Evolutionary conservation across 2,113 vertebrate genomes (phyloP).

Genomic region (Misgurnus mizolepis): DNA sequence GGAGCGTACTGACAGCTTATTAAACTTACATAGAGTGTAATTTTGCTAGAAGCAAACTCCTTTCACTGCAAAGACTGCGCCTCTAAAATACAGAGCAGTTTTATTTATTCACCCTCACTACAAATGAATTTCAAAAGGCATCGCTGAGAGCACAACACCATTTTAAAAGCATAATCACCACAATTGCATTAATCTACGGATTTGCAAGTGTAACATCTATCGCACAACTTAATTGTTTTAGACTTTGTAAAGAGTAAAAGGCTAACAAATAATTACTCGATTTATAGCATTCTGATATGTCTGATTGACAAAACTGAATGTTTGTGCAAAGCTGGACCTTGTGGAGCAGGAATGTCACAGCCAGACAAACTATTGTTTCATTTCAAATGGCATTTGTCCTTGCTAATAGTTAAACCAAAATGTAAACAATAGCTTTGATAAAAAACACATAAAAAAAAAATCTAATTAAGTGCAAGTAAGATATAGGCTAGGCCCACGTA

Average conservation of each 20-base stretch:
- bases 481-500: too few relatives aligned
- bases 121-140: slow-evolving; percentile 61
- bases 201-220: slow-evolving; percentile 21
- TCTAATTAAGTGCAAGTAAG: slow-evolving; percentile 17
- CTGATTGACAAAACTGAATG: not conserved
- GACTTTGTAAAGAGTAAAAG: not conserved
- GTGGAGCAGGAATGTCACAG: not conserved
- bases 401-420: slow-evolving; percentile 16
- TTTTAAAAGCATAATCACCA: slow-evolving; percentile 61
- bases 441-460: slow-evolving; percentile 1
- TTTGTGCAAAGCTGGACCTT: not conserved
- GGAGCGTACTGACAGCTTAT: slow-evolving; percentile 58
- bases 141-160: slow-evolving; percentile 51
- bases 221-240: not conserved
- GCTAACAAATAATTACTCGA: slow-evolving; percentile 19
- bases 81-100: slow-evolving; percentile 63
- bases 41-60: slow-evolving; percentile 57
- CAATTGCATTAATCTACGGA: slow-evolving; percentile 52
- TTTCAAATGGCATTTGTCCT: not conserved
- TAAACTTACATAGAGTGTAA: slow-evolving; percentile 57
- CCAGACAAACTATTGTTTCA: slow-evolving; percentile 1
- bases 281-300: not conserved
- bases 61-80: slow-evolving; percentile 54
- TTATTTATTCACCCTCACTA: slow-evolving; percentile 64
- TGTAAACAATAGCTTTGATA: slow-evolving; percentile 14